Conservation (phyloP, 2,888 invertebrate species). For the Agrochola macilenta region DNA sequence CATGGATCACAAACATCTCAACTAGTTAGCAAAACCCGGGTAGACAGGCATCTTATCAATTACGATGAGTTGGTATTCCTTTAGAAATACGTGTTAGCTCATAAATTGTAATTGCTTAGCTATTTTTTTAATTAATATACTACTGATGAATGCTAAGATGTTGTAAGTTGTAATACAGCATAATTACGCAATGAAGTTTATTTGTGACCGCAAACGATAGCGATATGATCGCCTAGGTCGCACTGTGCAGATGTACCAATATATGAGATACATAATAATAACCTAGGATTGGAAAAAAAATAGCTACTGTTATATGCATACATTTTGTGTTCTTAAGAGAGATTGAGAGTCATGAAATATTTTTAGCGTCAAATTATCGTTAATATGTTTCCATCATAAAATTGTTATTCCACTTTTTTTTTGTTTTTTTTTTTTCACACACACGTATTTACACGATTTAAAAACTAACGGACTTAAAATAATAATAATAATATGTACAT, state of each 20-base stretch:
- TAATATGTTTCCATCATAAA: background rate
- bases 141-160: background rate
- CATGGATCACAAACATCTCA: background rate
- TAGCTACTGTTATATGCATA: background rate
- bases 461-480: too few species aligned
- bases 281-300: background rate
- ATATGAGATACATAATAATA: background rate
- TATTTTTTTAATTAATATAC: background rate
- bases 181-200: conserved; percentile 30
- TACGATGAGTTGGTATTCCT: background rate
- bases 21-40: background rate
- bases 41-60: background rate
- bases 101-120: background rate
- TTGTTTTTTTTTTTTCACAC: too few species aligned
- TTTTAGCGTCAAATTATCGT: background rate
- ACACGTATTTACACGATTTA: too few species aligned
- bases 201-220: conserved; percentile 58
- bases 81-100: background rate
- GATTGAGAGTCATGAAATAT: too few species aligned
- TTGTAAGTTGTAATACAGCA: conserved; percentile 14
- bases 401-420: background rate
- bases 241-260: conserved; percentile 7
- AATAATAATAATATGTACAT: too few species aligned
- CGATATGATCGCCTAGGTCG: conserved; percentile 60
- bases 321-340: background rate